phyloP scores from a whole-genome alignment of 2,888 invertebrate species.

The Anagyrus pseudococci region DNA sequence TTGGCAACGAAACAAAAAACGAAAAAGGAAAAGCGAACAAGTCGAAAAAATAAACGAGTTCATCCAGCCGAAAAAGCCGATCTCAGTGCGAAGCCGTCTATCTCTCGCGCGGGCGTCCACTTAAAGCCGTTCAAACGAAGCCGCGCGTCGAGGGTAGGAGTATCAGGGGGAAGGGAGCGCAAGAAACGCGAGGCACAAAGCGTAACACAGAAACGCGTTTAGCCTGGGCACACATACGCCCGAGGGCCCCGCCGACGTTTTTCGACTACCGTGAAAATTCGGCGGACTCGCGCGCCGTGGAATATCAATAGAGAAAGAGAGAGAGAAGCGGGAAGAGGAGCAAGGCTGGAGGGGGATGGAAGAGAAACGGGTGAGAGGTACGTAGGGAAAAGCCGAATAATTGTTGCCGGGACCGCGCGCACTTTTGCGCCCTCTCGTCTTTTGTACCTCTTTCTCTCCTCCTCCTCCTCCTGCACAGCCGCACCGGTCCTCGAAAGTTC shows the following conservation, averaged over 20 bases:
- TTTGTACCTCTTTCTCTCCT: constrained; percentile 4
- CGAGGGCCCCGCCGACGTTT: constrained; percentile 4
- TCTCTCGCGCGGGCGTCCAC: background rate
- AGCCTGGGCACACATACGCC: constrained; percentile 26
- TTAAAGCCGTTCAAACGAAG: constrained; percentile 23
- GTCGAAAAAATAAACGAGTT: no score
- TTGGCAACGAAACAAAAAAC: background rate
- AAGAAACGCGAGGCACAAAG: background rate
- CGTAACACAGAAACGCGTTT: constrained; percentile 38
- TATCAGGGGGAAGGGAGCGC: background rate
- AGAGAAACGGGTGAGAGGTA: no score
- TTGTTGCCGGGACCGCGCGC: constrained; percentile 16
- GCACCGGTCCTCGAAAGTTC: background rate
- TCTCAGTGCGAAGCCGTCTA: background rate
- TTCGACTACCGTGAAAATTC: background rate
- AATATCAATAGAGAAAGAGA: constrained; percentile 14
- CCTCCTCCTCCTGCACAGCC: background rate
- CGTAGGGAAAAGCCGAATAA: no score
- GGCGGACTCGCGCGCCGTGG: background rate
- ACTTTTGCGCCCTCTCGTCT: constrained; percentile 13
- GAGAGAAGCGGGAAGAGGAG: background rate
- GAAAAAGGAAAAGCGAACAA: background rate
- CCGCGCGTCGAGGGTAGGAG: background rate
- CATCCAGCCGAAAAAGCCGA: no score
- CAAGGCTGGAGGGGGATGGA: no score